Evolutionary conservation across 2,797 vertebrate genomes (phyloP).

Genomic region (Darevskia nairensis): DNA sequence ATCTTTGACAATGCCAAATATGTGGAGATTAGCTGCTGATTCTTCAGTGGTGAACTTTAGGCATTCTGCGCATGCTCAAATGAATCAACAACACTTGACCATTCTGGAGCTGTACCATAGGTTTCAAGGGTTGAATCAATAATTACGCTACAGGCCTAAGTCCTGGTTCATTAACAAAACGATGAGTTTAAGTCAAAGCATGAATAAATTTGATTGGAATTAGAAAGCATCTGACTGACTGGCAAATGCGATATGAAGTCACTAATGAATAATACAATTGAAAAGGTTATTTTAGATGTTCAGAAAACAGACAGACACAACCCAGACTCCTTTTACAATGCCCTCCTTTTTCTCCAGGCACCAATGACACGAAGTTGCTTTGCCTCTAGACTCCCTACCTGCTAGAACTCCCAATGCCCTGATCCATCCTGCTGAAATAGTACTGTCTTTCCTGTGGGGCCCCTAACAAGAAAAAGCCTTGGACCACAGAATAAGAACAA

Average conservation of each 20-base stretch:
- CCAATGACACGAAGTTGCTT: neutral
- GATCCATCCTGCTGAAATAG: neutral
- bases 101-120: neutral
- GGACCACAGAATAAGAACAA: too few relatives aligned
- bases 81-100: neutral
- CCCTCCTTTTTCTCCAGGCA: neutral
- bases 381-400: neutral
- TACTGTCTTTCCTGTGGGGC: neutral
- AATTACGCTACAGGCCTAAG: neutral
- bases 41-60: neutral
- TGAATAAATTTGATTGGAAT: neutral
- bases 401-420: neutral
- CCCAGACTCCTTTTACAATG: neutral
- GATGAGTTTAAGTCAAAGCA: neutral
- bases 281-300: neutral
- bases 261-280: neutral
- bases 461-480: neutral
- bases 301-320: neutral
- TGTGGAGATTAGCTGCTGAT: neutral
- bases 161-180: neutral
- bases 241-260: neutral
- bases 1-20: neutral
- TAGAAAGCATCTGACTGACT: neutral
- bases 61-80: neutral
- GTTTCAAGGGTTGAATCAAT: too few relatives aligned